Conservation (phyloP, 2,113 vertebrate species). For the Mola mola region DNA sequence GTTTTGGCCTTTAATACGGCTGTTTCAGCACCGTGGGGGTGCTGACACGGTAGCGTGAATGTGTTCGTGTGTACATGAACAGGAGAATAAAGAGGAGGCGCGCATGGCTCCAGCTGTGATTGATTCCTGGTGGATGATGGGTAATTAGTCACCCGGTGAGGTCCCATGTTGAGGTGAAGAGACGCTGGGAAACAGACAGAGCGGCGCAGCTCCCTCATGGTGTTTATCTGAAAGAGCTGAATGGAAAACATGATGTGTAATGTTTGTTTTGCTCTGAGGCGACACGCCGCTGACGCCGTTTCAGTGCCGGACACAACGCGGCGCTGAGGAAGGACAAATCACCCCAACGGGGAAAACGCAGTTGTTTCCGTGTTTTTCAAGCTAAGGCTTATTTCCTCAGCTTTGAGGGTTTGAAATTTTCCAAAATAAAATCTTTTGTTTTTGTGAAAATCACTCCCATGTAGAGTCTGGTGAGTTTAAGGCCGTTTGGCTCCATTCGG, state of each 20-base stretch:
- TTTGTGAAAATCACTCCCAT: too few species aligned
- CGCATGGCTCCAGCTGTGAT: slow-evolving; percentile 19
- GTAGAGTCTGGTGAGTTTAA: too few species aligned
- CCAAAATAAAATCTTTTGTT: too few species aligned
- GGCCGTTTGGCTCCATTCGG: too few species aligned
- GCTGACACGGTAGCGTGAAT: slow-evolving; percentile 1
- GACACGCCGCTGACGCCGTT: background rate
- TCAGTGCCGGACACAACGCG: background rate
- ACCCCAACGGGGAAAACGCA: too few species aligned
- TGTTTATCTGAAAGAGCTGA: slow-evolving; percentile 20
- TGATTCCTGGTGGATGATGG: slow-evolving; percentile 29
- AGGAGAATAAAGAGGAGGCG: slow-evolving; percentile 26
- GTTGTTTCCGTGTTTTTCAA: background rate
- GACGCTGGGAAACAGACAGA: slow-evolving; percentile 7
- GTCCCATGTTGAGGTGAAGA: slow-evolving; percentile 29
- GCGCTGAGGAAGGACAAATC: background rate
- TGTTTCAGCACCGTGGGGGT: too few species aligned
- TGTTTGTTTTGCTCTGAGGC: slow-evolving; percentile 30
- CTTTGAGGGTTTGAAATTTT: too few species aligned
- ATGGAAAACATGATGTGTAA: slow-evolving; percentile 27
- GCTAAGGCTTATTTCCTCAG: too few species aligned
- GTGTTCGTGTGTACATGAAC: slow-evolving; percentile 16
- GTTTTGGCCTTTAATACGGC: too few species aligned
- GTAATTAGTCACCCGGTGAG: slow-evolving; percentile 45
- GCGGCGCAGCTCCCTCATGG: background rate